Evolutionary conservation across 2,113 vertebrate genomes (phyloP).

Genomic region (Sylvilagus bachmani): DNA sequence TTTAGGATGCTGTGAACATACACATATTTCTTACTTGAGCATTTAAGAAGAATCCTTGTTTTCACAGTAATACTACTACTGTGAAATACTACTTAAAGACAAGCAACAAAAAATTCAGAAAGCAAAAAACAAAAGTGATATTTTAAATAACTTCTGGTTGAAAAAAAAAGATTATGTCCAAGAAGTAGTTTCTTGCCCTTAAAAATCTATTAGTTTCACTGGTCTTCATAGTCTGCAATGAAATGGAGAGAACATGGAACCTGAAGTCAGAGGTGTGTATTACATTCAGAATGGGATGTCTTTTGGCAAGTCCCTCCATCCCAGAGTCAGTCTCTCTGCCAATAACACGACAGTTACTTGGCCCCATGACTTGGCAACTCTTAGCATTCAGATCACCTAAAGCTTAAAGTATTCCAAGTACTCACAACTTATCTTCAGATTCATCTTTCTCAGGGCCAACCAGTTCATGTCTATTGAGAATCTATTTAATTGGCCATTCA

Average conservation of each 20-base stretch:
- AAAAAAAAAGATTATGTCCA: no score
- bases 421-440: constrained; percentile 11
- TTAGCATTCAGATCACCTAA: constrained; percentile 31
- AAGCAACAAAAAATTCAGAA: not conserved
- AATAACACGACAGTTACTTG: not conserved
- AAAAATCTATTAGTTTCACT: constrained; percentile 42
- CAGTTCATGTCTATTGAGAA: not conserved
- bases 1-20: not conserved
- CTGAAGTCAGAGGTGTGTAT: not conserved
- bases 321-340: not conserved
- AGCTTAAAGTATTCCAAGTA: constrained; percentile 37
- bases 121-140: not conserved
- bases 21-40: not conserved
- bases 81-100: not conserved
- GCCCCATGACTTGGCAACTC: not conserved
- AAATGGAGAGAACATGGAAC: not conserved
- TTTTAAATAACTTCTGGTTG: not conserved
- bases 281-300: constrained; percentile 21
- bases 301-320: constrained; percentile 10
- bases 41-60: not conserved
- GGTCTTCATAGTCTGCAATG: not conserved
- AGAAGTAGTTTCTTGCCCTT: not conserved
- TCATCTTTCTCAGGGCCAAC: constrained; percentile 27
- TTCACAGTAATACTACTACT: not conserved
- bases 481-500: constrained; percentile 35